A percentile compares a stretch with the other conserved stretches of the same genome.
Conservation (phyloP, 2,113 vertebrate species). For the Chelonoidis abingdonii region DNA sequence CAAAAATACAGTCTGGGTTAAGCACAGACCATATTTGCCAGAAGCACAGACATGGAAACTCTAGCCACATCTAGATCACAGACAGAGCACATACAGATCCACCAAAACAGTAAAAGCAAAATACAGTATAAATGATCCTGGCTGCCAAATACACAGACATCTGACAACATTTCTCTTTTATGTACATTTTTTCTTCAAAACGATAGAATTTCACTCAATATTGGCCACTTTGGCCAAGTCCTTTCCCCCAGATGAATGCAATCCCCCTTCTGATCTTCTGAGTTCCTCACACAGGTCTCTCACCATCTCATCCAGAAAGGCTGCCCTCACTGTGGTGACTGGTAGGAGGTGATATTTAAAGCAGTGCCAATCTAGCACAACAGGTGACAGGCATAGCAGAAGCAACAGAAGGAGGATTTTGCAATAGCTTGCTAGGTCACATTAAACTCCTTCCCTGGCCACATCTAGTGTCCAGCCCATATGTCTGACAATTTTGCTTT, state of each 20-base stretch:
- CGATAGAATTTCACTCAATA: slow-evolving; percentile 40
- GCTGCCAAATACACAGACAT: slow-evolving; percentile 56
- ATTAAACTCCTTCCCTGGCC: slow-evolving; percentile 62
- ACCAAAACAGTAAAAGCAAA: slow-evolving; percentile 50
- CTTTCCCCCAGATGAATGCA: slow-evolving; percentile 59
- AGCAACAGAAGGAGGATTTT: slow-evolving; percentile 74
- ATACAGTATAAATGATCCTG: slow-evolving; percentile 57
- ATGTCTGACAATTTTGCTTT: slow-evolving; percentile 66
- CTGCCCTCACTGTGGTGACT: neutral
- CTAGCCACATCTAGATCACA: slow-evolving; percentile 56
- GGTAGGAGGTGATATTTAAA: slow-evolving; percentile 66
- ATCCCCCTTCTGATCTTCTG: slow-evolving; percentile 64
- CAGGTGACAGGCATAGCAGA: slow-evolving; percentile 49
- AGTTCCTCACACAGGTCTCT: slow-evolving; percentile 57
- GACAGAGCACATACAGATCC: slow-evolving; percentile 59
- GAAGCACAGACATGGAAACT: slow-evolving; percentile 67
- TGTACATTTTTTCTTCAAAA: neutral
- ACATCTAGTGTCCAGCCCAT: slow-evolving; percentile 61
- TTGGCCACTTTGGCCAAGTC: slow-evolving; percentile 30
- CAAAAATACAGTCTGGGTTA: slow-evolving; percentile 74
- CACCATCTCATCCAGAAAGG: neutral
- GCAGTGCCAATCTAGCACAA: slow-evolving; percentile 28
- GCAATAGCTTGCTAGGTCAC: slow-evolving; percentile 44
- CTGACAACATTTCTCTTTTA: slow-evolving; percentile 68
- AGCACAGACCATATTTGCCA: slow-evolving; percentile 70